Base-by-base conservation (phyloP, 2,888 invertebrate genomes). In the Colletes collaris region DNA sequence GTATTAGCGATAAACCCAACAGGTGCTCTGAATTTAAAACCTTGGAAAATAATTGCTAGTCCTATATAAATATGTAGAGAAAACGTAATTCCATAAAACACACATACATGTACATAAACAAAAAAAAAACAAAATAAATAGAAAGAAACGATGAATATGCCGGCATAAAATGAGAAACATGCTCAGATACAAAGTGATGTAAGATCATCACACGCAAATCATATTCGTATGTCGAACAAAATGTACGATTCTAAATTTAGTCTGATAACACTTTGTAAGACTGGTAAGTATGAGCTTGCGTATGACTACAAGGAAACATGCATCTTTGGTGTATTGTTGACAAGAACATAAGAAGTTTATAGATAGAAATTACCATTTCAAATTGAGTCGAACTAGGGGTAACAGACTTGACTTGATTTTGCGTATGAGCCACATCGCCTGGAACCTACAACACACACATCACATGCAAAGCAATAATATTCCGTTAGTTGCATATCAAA, bases 351-450 rank as follows among this genome's bases (percentile, higher is more conserved):
- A 73, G 73, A 76, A 40, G 70, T 70, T 76, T 65, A 79, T 65
- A 35, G 70, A 65, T 73, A 82, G 72, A 87, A 91, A 89, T 89
- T 92, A 93, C 93, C 93, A 92, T 92, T 90, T 93, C 93, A 88
- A 91, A 93, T 79, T 92, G 92, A 81, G 91, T 87, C 77, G 92
- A 86, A 82, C 90, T 90, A 77, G 92, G 88, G 85, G 90, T 89
- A 76, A 91, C 87, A 72, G 92, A 90, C 88, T 93, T 93, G 81
- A 89, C 87, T 86, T 92, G 92, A 85, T 88, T 91, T 90, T 91
- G 93, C 85, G 92, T 86, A 85, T 92, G 92, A 88, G 91, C 89
- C 84, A 92, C 90, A 82, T 93, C 93, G 81, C 91, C 92, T 85
- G 92, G 91, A 82, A 93, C 92, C 93, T 93, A 89, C 76, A 90